Base-by-base conservation (phyloP, 2,888 invertebrate genomes). In the Temnothorax unifasciatus region DNA sequence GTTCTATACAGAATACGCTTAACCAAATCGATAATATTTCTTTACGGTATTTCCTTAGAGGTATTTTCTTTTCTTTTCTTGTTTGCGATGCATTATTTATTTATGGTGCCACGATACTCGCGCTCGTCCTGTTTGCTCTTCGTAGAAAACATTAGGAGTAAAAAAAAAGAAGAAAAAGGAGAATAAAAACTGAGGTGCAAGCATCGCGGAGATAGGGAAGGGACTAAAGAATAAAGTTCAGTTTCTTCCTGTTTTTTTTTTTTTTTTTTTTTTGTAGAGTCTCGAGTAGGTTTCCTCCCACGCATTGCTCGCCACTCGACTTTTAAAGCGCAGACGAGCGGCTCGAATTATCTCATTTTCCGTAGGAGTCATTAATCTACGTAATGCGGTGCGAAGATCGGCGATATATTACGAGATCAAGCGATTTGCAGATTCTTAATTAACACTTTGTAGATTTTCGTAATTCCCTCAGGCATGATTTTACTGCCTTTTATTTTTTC, bases 311-410 rank as follows among this genome's bases (percentile, higher is more conserved):
- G 71, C 44, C 15, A 52, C 69, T 68, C 57, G 44, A 66, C 64
- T 76, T 47, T 76, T 15, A 38, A 64, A 76, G 50, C 64, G 41
- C 44, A 21, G 41, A 29, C 63, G 47, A 52, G 52, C 38, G 38
- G n/a, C 41, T 29, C 54, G 52, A 68, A 68, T 77, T 77, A 77
- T 68, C 68, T 77, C 68, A 47, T 41, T 68, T 68, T 68, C 52
- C 54, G 68, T 68, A 41, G 29, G 54, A 77, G 52, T 66, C 15
- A 41, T 68, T 68, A 41, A 68, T 77, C 47, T n/a, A 21, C 63
- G 13, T 82, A 13, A 73, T 57, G 13, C 41, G n/a, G 11, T 25
- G 18, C 66, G 25, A 41, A 25, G 25, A 68, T 66, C 29, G 18
- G 25, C 54, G 54, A 41, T 77, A 29, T 77, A 57, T 54, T 77